Evolutionary conservation across 2,797 vertebrate genomes (phyloP).

Genomic region (Rhinatrema bivittatum): DNA sequence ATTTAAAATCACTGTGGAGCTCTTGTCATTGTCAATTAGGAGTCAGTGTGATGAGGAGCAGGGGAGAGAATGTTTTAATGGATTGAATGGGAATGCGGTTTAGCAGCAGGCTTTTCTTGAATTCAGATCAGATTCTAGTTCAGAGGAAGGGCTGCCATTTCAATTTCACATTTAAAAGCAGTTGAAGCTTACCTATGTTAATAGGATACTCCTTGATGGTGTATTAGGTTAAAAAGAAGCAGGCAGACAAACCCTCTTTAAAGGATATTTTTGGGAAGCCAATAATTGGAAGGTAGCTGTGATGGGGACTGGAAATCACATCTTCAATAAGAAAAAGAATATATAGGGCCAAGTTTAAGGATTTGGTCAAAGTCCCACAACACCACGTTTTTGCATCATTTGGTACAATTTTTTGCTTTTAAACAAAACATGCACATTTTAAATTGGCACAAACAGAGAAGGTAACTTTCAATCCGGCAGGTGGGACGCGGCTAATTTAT

Average conservation of each 20-base stretch:
- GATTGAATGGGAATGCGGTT: conserved; percentile 90
- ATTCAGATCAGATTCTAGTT: conserved; percentile 79
- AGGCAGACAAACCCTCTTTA: not conserved
- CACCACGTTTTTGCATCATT: too few relatives aligned
- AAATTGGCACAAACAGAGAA: too few relatives aligned
- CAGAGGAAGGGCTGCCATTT: conserved; percentile 69
- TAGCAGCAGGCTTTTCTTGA: conserved; percentile 81
- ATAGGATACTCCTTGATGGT: conserved; percentile 36
- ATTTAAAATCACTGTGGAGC: conserved; percentile 97
- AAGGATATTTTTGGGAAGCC: too few relatives aligned
- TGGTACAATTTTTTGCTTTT: too few relatives aligned
- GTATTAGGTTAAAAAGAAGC: not conserved
- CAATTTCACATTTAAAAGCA: conserved; percentile 60
- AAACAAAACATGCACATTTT: too few relatives aligned
- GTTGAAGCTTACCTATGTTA: conserved; percentile 28
- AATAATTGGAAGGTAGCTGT: too few relatives aligned
- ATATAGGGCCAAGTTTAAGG: too few relatives aligned
- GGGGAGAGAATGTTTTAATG: conserved; percentile 77
- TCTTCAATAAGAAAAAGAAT: too few relatives aligned
- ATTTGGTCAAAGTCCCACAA: too few relatives aligned
- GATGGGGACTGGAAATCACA: too few relatives aligned
- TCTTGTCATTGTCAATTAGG: conserved; percentile 99
- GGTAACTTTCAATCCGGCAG: too few relatives aligned
- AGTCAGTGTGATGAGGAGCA: conserved; percentile 74
- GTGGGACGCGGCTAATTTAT: too few relatives aligned